A percentile compares a stretch with the other conserved stretches of the same genome.
Conservation (phyloP, 2,888 invertebrate genomes). For the Drepana falcataria region DNA sequence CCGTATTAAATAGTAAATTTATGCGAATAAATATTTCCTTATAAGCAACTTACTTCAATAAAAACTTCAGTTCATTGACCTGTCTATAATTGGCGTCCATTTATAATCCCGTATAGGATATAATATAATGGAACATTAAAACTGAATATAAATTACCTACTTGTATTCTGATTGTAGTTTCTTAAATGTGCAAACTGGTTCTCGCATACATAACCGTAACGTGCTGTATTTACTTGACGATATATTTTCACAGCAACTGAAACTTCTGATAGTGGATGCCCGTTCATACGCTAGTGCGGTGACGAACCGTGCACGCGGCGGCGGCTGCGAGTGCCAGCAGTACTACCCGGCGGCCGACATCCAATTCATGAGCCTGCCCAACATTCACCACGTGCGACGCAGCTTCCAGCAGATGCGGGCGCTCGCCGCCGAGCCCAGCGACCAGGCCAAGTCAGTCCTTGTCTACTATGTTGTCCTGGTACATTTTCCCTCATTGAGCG, state of each 20-base stretch:
- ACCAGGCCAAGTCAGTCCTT: slow-evolving; percentile 84
- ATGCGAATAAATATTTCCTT: background rate
- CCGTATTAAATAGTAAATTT: too few relatives aligned
- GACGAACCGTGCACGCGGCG: slow-evolving; percentile 97
- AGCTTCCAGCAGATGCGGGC: slow-evolving; percentile 93
- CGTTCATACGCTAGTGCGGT: slow-evolving; percentile 97
- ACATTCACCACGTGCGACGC: slow-evolving; percentile 96
- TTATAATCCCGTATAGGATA: background rate
- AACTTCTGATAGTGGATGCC: slow-evolving; percentile 96
- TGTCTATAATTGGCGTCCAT: background rate
- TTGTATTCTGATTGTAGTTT: background rate
- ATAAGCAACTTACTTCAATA: background rate
- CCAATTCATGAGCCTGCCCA: slow-evolving; percentile 97
- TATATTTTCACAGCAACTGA: slow-evolving; percentile 76
- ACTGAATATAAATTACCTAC: background rate
- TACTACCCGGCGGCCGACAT: slow-evolving; percentile 97
- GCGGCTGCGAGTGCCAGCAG: slow-evolving; percentile 97
- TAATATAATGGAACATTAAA: background rate
- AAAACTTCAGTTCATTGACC: background rate
- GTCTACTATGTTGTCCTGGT: slow-evolving; percentile 2
- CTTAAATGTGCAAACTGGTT: too few relatives aligned
- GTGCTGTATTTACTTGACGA: too few relatives aligned
- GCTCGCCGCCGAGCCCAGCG: slow-evolving; percentile 86
- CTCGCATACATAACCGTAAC: too few relatives aligned
- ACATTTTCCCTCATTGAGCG: slow-evolving; percentile 7